Conservation (phyloP, 2,888 invertebrate species). For the Capitulum mitella region DNA sequence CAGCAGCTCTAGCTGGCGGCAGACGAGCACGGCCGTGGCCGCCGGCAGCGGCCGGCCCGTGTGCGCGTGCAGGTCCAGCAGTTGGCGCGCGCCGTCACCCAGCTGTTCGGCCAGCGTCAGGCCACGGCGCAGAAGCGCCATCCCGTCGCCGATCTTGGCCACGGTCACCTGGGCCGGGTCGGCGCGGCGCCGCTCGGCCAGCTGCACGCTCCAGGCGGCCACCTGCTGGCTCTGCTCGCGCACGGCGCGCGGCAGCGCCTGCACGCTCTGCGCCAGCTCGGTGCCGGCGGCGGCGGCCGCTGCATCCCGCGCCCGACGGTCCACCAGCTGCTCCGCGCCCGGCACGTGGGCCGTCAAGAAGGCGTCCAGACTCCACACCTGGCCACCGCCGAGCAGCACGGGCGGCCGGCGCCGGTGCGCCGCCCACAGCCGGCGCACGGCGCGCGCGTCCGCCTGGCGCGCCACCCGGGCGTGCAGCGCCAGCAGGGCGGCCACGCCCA, state of each 20-base stretch:
- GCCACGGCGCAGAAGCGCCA: constrained; percentile 29
- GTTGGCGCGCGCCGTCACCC: constrained; percentile 31
- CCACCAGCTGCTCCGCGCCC: not conserved
- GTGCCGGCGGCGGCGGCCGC: not conserved
- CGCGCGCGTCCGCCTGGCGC: not conserved
- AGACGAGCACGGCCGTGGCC: constrained; percentile 33
- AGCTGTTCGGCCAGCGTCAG: constrained; percentile 32
- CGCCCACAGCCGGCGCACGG: not conserved
- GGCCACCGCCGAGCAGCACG: not conserved
- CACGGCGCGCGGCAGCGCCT: not conserved
- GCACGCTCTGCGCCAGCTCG: not conserved
- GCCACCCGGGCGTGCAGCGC: constrained; percentile 7
- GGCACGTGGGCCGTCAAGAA: not conserved
- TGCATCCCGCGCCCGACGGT: not conserved
- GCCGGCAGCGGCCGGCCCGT: constrained; percentile 32
- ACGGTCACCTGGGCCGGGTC: not conserved
- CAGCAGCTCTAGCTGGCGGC: constrained; percentile 33
- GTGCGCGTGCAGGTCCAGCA: constrained; percentile 34
- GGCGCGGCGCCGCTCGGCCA: not conserved
- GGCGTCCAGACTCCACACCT: not conserved
- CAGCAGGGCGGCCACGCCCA: not conserved
- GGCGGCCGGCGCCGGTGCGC: not conserved
- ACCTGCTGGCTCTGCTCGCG: not conserved
- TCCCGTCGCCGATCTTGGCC: not conserved
- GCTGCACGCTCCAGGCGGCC: not conserved